A percentile compares a stretch with the other conserved stretches of the same genome.
Evolutionary conservation across 2,113 vertebrate species (phyloP).

Genomic region (Microtus ochrogaster): DNA sequence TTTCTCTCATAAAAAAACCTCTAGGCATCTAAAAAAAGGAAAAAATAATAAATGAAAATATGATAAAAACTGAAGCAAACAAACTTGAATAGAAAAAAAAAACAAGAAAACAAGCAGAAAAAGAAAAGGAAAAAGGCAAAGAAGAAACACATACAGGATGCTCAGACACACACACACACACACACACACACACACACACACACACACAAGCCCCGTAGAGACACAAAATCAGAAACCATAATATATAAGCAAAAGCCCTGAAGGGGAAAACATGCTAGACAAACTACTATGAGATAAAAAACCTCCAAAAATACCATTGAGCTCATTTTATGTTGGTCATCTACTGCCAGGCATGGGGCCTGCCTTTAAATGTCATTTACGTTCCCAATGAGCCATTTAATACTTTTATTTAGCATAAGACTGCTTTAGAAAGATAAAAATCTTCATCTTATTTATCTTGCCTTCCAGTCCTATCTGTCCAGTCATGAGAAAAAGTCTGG

Average conservation of each 20-base stretch:
- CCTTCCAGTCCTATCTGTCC: neutral
- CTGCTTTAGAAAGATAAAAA: neutral
- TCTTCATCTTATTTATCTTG: neutral
- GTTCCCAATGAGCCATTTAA: neutral
- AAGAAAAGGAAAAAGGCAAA: neutral
- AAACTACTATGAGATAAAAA: neutral
- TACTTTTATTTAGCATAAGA: neutral
- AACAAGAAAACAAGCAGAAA: neutral
- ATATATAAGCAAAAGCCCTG: neutral
- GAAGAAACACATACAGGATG: neutral
- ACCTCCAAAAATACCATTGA: neutral
- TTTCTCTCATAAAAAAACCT: neutral
- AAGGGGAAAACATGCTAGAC: neutral
- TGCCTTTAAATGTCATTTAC: neutral
- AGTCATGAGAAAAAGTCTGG: neutral
- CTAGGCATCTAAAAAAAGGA: neutral
- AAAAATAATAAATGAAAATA: neutral
- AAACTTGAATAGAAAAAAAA: neutral
- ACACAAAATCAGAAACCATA: neutral
- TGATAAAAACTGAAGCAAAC: neutral
- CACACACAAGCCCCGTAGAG: neutral
- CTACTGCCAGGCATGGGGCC: neutral
- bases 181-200: neutral
- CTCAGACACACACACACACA: neutral
- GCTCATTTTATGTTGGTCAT: neutral